Percentiles rank a stretch among this genome's conserved stretches.
These are phyloP conservation scores for Anhinga anhinga DNA, from an alignment of 2,113 vertebrate genomes.

Conservation along the genomic window DNA sequence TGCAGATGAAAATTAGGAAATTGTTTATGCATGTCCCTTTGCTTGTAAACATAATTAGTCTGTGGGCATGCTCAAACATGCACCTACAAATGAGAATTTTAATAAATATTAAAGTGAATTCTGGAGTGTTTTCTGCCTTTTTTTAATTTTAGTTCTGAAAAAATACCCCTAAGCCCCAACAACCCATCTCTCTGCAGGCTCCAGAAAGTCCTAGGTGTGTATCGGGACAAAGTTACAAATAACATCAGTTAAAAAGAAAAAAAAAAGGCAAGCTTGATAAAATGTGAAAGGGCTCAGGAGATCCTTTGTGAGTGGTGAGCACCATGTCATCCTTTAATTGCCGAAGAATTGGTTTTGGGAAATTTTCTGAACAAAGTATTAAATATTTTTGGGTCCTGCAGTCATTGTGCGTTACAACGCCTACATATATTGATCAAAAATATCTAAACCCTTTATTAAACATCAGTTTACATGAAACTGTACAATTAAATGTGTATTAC, in stretches of 20 bases:
- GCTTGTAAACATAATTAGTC: not conserved
- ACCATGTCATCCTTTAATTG: not conserved
- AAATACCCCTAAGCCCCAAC: not conserved
- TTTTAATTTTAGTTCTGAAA: not conserved
- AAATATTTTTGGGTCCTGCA: not conserved
- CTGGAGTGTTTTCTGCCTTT: not conserved
- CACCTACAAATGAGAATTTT: not conserved
- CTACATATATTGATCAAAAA: rapidly evolving
- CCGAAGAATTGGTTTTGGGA: not conserved
- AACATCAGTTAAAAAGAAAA: not conserved
- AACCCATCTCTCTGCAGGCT: not conserved
- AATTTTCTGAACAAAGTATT: not conserved
- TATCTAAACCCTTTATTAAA: not conserved
- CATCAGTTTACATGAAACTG: not conserved
- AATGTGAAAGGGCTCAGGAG: not conserved
- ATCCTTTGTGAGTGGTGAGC: too few species aligned
- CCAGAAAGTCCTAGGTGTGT: not conserved
- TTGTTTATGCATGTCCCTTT: not conserved
- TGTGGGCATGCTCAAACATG: rapidly evolving
- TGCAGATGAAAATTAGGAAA: not conserved
- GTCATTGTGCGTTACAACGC: not conserved
- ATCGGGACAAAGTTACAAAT: not conserved
- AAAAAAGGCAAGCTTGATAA: not conserved
- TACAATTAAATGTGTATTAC: not conserved
- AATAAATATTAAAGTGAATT: not conserved